Conservation (phyloP, 2,113 vertebrate species). For the Centrocercus urophasianus region DNA sequence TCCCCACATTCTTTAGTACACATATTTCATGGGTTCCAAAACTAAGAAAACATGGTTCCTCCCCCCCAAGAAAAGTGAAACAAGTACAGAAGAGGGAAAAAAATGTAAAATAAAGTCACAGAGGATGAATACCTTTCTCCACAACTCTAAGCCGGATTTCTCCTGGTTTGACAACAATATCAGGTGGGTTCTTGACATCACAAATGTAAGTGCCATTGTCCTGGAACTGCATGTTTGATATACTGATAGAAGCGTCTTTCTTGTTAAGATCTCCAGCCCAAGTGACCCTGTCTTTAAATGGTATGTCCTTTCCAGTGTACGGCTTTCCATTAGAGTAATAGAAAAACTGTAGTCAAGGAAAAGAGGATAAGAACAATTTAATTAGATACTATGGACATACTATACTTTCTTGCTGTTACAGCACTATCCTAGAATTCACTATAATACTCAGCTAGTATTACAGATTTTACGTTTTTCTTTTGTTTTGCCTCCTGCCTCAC, state of each 20-base stretch:
- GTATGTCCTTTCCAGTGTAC: conserved; percentile 74
- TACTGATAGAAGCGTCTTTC: conserved; percentile 90
- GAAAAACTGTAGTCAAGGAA: conserved; percentile 83
- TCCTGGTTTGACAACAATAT: conserved; percentile 83
- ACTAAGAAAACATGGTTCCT: background rate
- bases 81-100: background rate
- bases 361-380: conserved; percentile 41
- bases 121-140: conserved; percentile 84
- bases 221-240: conserved; percentile 86
- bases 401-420: background rate
- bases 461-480: background rate
- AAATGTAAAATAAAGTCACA: background rate
- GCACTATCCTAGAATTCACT: background rate
- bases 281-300: conserved; percentile 85
- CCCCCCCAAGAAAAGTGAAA: background rate
- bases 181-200: conserved; percentile 91
- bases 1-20: background rate
- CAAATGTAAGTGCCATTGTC: conserved; percentile 95
- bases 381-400: background rate
- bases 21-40: background rate
- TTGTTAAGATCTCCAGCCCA: conserved; percentile 94
- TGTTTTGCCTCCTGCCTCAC: background rate
- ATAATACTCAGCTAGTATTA: background rate
- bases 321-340: conserved; percentile 81
- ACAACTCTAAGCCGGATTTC: conserved; percentile 87